Base-by-base conservation (phyloP, 2,797 vertebrate genomes). In the Fratercula arctica region DNA sequence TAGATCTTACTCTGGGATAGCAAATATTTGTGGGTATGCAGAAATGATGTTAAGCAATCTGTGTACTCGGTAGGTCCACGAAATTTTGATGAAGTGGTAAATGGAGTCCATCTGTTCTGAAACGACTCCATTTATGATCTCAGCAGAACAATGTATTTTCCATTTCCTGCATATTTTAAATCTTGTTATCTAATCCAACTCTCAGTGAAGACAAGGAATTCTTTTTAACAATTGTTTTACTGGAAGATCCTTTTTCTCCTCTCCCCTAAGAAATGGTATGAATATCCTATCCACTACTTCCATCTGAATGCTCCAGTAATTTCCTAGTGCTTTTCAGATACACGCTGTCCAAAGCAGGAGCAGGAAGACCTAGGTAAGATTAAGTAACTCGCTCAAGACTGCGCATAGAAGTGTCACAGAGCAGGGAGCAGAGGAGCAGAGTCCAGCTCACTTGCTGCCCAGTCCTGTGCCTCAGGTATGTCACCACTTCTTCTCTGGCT, bases 71-170 rank as follows among this genome's bases (percentile, higher is more conserved):
- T 78, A 89, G 37, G 67, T 87, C 64, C 75, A 60, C 77, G 59
- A 66, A 54, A 66, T 81, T 67, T 83, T 94, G 85, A 88, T 84
- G 76, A 87, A 92, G 81, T 88, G 70, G 67, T 84, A 94, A 95
- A 96, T 91, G 66, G 83, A 90, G 46, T 89, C 94, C 93, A 92
- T 92, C 91, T 96, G 93, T 94, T 96, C 81, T 94, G 92, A 95
- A 95, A 86, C 0, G 0, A 63, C 63, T 90, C 93, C 80, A 93
- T 75, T 96, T 95, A 90, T 92, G 93, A 97, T 83, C 94, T 96
- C 94, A 97, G 67, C 56, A 81, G 63, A 92, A 79, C 68, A 74
- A 90, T 85, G 88, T 54, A 57, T 92, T 96, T 97, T 96, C 78
- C 84, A 96, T 96, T 97, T 97, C 93, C 96, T 95, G 91, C 64